Evolutionary conservation across 2,888 invertebrate genomes (phyloP).

Genomic region (Tyria jacobaeae): DNA sequence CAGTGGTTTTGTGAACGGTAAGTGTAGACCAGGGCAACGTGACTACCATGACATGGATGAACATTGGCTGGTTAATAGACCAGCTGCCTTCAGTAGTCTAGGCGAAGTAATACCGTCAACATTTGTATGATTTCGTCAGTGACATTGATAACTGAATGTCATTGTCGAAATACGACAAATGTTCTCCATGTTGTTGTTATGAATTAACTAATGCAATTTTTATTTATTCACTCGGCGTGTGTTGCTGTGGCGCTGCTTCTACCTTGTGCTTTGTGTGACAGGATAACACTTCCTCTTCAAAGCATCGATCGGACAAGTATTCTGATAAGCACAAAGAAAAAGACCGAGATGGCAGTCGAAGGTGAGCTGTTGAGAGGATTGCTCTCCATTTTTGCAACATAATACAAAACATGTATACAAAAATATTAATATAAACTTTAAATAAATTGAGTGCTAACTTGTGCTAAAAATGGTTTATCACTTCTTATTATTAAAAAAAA

Average conservation of each 20-base stretch:
- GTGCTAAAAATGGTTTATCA: no score
- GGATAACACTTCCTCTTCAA: slow-evolving; percentile 86
- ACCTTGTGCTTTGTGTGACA: slow-evolving; percentile 88
- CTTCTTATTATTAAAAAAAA: no score
- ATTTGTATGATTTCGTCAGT: slow-evolving; percentile 74
- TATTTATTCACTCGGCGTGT: slow-evolving; percentile 87
- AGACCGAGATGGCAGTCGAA: slow-evolving; percentile 73
- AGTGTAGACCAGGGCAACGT: slow-evolving; percentile 87
- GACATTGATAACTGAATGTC: slow-evolving; percentile 47
- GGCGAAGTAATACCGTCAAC: slow-evolving; percentile 67
- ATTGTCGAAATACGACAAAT: slow-evolving; percentile 72
- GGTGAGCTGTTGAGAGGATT: slow-evolving; percentile 56
- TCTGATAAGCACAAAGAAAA: slow-evolving; percentile 84
- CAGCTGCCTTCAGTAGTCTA: slow-evolving; percentile 70
- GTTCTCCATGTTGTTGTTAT: slow-evolving; percentile 69
- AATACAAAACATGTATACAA: no score
- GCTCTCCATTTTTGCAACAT: no score
- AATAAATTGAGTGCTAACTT: no score
- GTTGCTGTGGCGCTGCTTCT: slow-evolving; percentile 87
- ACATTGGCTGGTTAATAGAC: slow-evolving; percentile 62
- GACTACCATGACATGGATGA: slow-evolving; percentile 72
- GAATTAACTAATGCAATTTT: slow-evolving; percentile 83
- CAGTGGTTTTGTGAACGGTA: slow-evolving; percentile 88
- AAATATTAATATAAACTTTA: no score
- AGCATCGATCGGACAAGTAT: slow-evolving; percentile 85